phyloP scores from a whole-genome alignment of 2,888 invertebrate species.

The Synanthedon myopaeformis region DNA sequence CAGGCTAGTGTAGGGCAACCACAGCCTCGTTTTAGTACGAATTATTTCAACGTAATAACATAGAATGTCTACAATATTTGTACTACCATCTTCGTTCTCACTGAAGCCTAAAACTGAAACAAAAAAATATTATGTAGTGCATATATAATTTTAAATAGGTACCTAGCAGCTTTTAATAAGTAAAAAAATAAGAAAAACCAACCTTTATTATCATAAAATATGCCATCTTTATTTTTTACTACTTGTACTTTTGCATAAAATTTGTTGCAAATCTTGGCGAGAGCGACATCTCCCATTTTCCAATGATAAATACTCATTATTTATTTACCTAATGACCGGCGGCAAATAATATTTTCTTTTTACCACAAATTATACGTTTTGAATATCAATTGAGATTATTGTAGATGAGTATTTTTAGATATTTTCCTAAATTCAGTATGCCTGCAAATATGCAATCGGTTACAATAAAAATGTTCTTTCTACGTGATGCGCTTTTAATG shows the following conservation, averaged over 20 bases:
- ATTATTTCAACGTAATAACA: constrained; percentile 55
- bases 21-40: constrained; percentile 33
- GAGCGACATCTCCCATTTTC: constrained; percentile 54
- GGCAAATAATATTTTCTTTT: neutral
- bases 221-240: constrained; percentile 48
- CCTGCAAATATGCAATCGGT: too few relatives aligned
- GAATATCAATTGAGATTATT: too few relatives aligned
- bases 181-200: neutral
- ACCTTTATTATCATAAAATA: constrained; percentile 59
- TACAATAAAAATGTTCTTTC: too few relatives aligned
- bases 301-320: constrained; percentile 44
- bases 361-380: too few relatives aligned
- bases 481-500: too few relatives aligned
- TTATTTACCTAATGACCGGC: neutral
- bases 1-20: constrained; percentile 54
- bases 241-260: constrained; percentile 52
- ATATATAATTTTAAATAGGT: too few relatives aligned
- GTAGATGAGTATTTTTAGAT: too few relatives aligned
- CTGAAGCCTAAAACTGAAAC: constrained; percentile 47
- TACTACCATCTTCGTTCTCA: constrained; percentile 30
- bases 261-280: constrained; percentile 47
- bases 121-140: too few relatives aligned
- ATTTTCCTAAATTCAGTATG: too few relatives aligned
- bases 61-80: constrained; percentile 34
- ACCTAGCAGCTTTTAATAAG: too few relatives aligned